These are phyloP conservation scores for Microtus montanus DNA, from an alignment of 2,113 vertebrate genomes.

Conservation along the genomic window DNA sequence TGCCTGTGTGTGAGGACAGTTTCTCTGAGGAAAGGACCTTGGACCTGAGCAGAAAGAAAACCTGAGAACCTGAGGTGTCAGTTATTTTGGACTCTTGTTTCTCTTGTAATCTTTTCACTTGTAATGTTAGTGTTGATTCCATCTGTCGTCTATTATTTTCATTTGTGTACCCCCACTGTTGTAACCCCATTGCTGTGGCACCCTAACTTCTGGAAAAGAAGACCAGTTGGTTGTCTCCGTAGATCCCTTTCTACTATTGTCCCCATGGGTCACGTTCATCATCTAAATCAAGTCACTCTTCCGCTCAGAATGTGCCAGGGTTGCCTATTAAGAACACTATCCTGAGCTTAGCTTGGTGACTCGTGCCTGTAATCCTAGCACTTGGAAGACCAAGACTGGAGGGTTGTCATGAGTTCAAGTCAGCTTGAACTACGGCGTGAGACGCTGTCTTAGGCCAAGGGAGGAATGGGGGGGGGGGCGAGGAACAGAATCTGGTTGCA, in stretches of 20 bases:
- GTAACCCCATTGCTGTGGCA: background rate
- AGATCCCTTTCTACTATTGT: background rate
- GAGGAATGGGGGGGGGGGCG: too few relatives aligned
- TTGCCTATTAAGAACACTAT: background rate
- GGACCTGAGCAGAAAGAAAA: background rate
- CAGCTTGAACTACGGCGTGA: background rate
- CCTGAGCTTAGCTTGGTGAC: background rate
- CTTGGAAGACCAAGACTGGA: background rate
- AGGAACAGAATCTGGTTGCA: slow-evolving; percentile 13
- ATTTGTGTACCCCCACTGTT: background rate
- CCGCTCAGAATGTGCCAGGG: background rate
- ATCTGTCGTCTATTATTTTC: background rate
- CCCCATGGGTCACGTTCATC: background rate
- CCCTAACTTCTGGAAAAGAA: background rate
- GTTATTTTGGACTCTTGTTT: background rate
- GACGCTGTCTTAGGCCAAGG: background rate
- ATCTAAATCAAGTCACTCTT: background rate
- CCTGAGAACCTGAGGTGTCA: background rate
- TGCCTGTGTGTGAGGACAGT: background rate
- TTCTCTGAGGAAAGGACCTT: background rate
- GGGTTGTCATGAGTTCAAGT: background rate
- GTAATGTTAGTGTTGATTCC: background rate
- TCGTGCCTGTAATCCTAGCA: background rate
- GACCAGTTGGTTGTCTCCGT: background rate
- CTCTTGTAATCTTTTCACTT: background rate